These are phyloP conservation scores for Siphamia tubifer DNA, from an alignment of 2,113 vertebrate genomes.

Conservation along the genomic window DNA sequence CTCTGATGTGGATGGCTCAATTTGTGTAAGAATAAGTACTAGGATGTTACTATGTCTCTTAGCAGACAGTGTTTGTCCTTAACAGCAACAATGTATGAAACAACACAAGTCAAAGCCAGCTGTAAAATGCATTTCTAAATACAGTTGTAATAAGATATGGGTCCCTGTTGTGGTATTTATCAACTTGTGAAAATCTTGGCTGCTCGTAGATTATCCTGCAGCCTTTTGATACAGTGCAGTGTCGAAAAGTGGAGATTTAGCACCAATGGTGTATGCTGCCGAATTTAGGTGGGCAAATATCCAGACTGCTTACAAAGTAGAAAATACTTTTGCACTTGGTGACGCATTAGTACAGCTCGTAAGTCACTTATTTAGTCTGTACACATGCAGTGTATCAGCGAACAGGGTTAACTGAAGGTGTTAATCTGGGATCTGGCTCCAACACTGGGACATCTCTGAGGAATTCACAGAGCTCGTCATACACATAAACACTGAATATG, in stretches of 20 bases:
- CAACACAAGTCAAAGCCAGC: not conserved
- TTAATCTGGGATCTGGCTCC: not conserved
- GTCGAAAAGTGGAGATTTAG: conserved; percentile 22
- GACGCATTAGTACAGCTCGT: not conserved
- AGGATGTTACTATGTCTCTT: too few species aligned
- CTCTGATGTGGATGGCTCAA: too few species aligned
- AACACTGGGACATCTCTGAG: not conserved
- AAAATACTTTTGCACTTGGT: not conserved
- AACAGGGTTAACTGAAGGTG: not conserved
- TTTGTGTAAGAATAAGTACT: too few species aligned
- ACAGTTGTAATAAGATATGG: not conserved
- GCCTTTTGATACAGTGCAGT: not conserved
- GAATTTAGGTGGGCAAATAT: conserved; percentile 14
- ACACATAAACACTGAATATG: not conserved
- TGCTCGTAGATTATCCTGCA: conserved; percentile 8
- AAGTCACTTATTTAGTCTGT: not conserved
- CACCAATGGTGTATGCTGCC: conserved; percentile 3
- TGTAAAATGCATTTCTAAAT: not conserved
- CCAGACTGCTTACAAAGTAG: conserved; percentile 19
- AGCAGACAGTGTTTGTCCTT: not conserved
- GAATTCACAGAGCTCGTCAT: not conserved
- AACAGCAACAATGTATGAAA: not conserved
- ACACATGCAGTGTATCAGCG: not conserved
- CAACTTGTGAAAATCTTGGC: not conserved
- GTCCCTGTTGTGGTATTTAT: not conserved